Base-by-base conservation (phyloP, 2,797 vertebrate genomes). In the Alexandromys oeconomus region DNA sequence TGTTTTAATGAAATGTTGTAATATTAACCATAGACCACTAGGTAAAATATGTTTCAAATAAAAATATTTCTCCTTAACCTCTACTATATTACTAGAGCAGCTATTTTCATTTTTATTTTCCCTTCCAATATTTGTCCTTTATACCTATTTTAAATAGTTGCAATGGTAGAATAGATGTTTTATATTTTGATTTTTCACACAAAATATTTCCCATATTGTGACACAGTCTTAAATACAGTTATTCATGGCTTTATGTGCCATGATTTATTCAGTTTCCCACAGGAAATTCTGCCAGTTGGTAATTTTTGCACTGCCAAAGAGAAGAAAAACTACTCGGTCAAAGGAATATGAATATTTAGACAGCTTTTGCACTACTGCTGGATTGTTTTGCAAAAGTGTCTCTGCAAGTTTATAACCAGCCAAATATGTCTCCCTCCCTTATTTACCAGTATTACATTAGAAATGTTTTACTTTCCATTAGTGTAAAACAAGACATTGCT, bases 11-110 rank as follows among this genome's bases (percentile, higher is more conserved):
- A 88, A 81, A 71, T 54, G 6, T 71, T 88, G 43, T 91, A 61
- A n/a, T 84, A 34, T 87, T 78, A 79, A 74, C n/a, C 7, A 13
- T 82, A 87, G 69, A 12, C 51, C 61, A 74, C 12, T 80, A 87
- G 51, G 48, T 93, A 89, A 93, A 91, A 96, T 19, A 86, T 93
- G 15, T 71, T 92, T 79, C 91, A 91, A 79, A 6, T 88, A 94
- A 73, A 87, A 94, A 54, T 57, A 76, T 94, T 43, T 93, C 19
- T 92, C n/a, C 43, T n/a, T 95, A 37, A 82, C 27, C 65, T 87
- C 27, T 17, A 67, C 10, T 54, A 61, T 25, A 73, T 46, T 67
- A 61, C 87, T 77, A 82, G 73, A 94, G 46, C 12, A 89, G 19
- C 13, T 85, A 25, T 13, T 95, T 94, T 93, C 11, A 85, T 76